Percentiles rank a stretch among this genome's conserved stretches.
Conservation (phyloP, 2,888 invertebrate species). For the Ellobium chinense region DNA sequence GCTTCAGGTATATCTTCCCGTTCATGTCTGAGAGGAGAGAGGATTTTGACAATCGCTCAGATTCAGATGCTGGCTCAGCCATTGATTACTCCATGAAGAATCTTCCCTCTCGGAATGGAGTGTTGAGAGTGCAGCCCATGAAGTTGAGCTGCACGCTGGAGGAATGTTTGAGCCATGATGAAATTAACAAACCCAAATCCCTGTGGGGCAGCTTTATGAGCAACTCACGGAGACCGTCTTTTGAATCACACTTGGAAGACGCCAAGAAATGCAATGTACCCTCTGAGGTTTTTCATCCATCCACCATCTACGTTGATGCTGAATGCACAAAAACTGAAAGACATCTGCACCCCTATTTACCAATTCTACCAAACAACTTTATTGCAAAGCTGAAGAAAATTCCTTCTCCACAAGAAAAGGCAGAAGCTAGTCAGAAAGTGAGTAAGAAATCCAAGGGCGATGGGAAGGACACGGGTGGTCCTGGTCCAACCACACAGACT, state of each 20-base stretch:
- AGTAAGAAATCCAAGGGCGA: slow-evolving; percentile 4
- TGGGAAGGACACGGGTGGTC: slow-evolving; percentile 26
- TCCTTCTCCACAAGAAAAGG: slow-evolving; percentile 62
- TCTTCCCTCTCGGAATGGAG: slow-evolving; percentile 49
- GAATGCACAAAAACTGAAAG: slow-evolving; percentile 56
- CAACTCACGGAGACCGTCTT: neutral
- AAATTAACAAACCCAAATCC: neutral
- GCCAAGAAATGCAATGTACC: neutral
- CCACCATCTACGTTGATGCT: slow-evolving; percentile 65
- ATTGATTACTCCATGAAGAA: slow-evolving; percentile 42
- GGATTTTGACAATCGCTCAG: slow-evolving; percentile 18
- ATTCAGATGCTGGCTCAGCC: slow-evolving; percentile 43
- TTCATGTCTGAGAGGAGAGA: slow-evolving; percentile 22
- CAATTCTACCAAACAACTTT: slow-evolving; percentile 60
- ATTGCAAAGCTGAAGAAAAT: slow-evolving; percentile 64
- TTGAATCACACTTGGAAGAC: neutral
- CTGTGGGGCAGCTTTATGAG: neutral
- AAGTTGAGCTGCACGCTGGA: slow-evolving; percentile 12
- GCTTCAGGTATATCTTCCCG: slow-evolving; percentile 15
- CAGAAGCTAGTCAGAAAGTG: slow-evolving; percentile 33
- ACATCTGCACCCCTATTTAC: slow-evolving; percentile 48
- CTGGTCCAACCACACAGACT: neutral
- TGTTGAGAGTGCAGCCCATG: slow-evolving; percentile 40
- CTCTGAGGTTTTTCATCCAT: slow-evolving; percentile 49
- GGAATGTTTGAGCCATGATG: slow-evolving; percentile 14